These are phyloP conservation scores for Tholera decimalis DNA, from an alignment of 2,888 invertebrate species.

Conservation along the genomic window DNA sequence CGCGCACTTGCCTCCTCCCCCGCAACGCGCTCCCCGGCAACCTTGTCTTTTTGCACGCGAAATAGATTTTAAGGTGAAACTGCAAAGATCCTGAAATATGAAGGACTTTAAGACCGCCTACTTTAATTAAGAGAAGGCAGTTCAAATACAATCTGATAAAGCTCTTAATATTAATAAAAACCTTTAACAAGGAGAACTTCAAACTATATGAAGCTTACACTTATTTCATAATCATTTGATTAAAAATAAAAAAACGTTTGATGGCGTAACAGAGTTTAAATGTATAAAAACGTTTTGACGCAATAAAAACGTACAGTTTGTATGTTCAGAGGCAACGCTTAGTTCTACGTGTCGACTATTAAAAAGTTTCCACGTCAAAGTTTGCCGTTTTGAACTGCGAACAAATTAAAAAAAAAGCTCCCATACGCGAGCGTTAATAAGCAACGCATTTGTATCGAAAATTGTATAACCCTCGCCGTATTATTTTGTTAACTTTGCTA, in stretches of 20 bases:
- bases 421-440: slow-evolving; percentile 67
- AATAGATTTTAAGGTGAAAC: slow-evolving; percentile 49
- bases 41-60: slow-evolving; percentile 62
- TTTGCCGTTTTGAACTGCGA: slow-evolving; percentile 74
- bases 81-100: slow-evolving; percentile 20
- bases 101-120: not conserved
- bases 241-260: slow-evolving; percentile 40
- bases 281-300: slow-evolving; percentile 69
- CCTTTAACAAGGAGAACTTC: slow-evolving; percentile 24
- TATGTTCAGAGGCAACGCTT: slow-evolving; percentile 71
- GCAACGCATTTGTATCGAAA: slow-evolving; percentile 69
- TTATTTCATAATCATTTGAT: slow-evolving; percentile 51
- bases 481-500: slow-evolving; percentile 65
- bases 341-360: slow-evolving; percentile 77
- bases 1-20: slow-evolving; percentile 54
- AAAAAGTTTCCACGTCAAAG: slow-evolving; percentile 77
- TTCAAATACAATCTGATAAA: not conserved
- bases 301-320: slow-evolving; percentile 67
- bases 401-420: slow-evolving; percentile 71
- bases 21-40: slow-evolving; percentile 62
- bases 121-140: not conserved
- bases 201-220: slow-evolving; percentile 31
- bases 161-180: slow-evolving; percentile 22
- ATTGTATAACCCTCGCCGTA: slow-evolving; percentile 68
- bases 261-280: slow-evolving; percentile 55